Percentiles rank a stretch among this genome's conserved stretches.
phyloP scores from a whole-genome alignment of 2,113 vertebrate genomes.

The human (Homo sapiens) region DNA sequence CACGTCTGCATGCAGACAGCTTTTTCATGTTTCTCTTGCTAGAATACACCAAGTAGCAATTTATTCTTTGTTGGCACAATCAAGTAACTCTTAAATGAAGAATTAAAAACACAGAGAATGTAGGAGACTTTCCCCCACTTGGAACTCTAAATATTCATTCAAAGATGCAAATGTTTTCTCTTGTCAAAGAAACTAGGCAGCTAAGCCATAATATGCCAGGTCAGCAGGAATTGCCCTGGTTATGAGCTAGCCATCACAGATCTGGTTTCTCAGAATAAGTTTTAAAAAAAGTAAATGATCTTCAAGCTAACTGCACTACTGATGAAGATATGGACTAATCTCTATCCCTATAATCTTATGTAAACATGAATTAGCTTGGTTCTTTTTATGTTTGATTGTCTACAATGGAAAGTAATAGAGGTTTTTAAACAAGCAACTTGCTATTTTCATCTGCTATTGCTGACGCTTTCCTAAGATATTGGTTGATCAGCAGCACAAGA shows the following conservation, averaged over 20 bases:
- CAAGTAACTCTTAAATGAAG: constrained; percentile 57
- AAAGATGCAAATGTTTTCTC: constrained; percentile 59
- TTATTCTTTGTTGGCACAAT: constrained; percentile 29
- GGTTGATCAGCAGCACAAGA: constrained; percentile 54
- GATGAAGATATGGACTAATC: neutral
- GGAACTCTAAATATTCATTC: constrained; percentile 54
- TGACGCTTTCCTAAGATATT: constrained; percentile 28
- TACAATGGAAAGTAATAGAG: neutral
- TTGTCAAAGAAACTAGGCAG: constrained; percentile 61
- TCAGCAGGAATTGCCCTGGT: constrained; percentile 46
- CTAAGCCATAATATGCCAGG: neutral
- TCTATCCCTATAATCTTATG: neutral
- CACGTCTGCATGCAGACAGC: neutral
- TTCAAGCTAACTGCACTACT: neutral
- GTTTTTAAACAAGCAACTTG: constrained; percentile 47
- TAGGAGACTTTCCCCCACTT: constrained; percentile 46
- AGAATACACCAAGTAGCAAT: constrained; percentile 39
- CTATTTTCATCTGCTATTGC: neutral
- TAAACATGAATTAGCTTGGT: neutral
- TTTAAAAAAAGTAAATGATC: neutral
- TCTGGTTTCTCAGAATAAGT: constrained; percentile 22
- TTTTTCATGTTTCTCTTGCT: constrained; percentile 54
- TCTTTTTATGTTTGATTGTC: neutral
- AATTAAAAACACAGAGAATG: constrained; percentile 60
- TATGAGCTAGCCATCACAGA: neutral